phyloP scores from a whole-genome alignment of 2,113 vertebrate genomes.

The Hypocryptadius cinnamomeus region DNA sequence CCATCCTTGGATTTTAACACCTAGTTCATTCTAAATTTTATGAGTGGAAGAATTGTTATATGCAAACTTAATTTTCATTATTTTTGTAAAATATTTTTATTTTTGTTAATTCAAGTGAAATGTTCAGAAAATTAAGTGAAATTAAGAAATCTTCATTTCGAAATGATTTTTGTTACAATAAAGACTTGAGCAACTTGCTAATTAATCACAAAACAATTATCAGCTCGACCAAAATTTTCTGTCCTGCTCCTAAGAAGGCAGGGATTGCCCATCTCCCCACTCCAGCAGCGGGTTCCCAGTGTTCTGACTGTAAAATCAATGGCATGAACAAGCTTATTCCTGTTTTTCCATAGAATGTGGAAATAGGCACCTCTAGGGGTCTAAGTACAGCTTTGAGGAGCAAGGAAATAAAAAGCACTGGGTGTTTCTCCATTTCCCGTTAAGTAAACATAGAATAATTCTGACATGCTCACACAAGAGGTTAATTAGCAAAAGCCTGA shows the following conservation, averaged over 20 bases:
- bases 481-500: conserved; percentile 23
- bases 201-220: neutral
- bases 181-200: neutral
- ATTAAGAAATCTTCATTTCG: neutral
- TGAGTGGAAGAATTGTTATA: neutral
- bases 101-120: neutral
- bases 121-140: neutral
- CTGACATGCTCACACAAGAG: neutral
- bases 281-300: neutral
- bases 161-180: neutral
- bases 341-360: neutral
- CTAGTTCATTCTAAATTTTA: neutral
- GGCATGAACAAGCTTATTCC: neutral
- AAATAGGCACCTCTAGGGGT: neutral
- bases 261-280: neutral
- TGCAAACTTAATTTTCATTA: neutral
- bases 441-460: neutral
- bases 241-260: neutral
- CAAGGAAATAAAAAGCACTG: neutral
- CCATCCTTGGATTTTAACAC: neutral
- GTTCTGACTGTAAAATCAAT: neutral
- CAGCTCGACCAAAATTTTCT: neutral
- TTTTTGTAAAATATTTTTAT: neutral
- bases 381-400: neutral
- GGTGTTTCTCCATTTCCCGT: neutral